These are phyloP conservation scores for Rhinichthys klamathensis DNA, from an alignment of 2,113 vertebrate species.

Conservation along the genomic window DNA sequence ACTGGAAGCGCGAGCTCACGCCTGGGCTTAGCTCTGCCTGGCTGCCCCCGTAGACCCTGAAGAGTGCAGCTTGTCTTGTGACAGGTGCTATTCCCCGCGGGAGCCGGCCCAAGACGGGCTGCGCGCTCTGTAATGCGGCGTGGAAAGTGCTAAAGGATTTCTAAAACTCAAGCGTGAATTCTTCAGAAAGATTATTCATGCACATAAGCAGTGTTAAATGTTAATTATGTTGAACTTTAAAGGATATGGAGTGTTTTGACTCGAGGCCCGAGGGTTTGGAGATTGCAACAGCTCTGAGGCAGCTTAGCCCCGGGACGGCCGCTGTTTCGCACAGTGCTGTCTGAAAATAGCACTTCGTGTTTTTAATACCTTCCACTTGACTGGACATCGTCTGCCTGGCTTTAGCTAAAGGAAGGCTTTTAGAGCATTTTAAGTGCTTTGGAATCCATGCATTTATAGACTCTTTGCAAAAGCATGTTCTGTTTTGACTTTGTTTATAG, in stretches of 20 bases:
- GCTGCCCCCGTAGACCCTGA: background rate
- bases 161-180: background rate
- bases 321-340: slow-evolving; percentile 11
- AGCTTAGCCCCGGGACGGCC: background rate
- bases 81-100: slow-evolving; percentile 10
- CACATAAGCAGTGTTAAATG: slow-evolving; percentile 6
- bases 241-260: slow-evolving; percentile 1
- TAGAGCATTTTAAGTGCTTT: slow-evolving; percentile 24
- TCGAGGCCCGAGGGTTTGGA: background rate
- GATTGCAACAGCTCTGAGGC: background rate
- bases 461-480: slow-evolving; percentile 25
- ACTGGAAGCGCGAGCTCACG: background rate
- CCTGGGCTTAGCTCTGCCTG: background rate
- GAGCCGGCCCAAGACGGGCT: background rate
- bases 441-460: slow-evolving; percentile 4
- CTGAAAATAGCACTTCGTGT: slow-evolving; percentile 32
- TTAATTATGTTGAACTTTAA: slow-evolving; percentile 21
- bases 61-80: slow-evolving; percentile 10
- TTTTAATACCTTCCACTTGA: slow-evolving; percentile 36
- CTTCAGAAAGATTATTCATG: slow-evolving; percentile 18
- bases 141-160: slow-evolving; percentile 2
- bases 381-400: slow-evolving; percentile 17
- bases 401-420: slow-evolving; percentile 9
- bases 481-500: background rate
- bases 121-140: background rate